A percentile compares a stretch with the other conserved stretches of the same genome.
These are phyloP conservation scores for Aythya baeri DNA, from an alignment of 2,113 vertebrate genomes.

Conservation along the genomic window DNA sequence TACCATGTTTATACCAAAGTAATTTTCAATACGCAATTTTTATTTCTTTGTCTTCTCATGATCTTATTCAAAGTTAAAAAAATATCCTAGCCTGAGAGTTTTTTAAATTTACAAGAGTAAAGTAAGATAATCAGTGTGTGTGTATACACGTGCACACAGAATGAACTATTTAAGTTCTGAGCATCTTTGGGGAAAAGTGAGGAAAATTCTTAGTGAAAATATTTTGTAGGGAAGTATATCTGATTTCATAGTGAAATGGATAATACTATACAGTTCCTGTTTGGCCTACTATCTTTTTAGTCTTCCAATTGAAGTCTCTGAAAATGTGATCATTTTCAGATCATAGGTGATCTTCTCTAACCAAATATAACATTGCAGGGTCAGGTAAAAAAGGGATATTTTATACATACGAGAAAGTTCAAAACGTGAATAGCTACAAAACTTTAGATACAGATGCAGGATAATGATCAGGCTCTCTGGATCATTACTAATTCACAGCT, in stretches of 20 bases:
- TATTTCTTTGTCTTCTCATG: background rate
- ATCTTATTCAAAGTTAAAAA: background rate
- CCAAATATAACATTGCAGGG: background rate
- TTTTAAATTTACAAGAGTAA: background rate
- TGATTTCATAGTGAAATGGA: background rate
- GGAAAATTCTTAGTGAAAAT: background rate
- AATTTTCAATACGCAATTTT: background rate
- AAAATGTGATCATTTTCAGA: background rate
- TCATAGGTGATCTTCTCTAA: background rate
- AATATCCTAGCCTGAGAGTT: background rate
- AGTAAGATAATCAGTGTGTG: background rate
- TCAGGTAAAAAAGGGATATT: rapidly evolving
- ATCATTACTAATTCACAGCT: background rate
- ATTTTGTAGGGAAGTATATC: background rate
- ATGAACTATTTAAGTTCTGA: background rate
- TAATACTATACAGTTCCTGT: background rate
- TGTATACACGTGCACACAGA: background rate
- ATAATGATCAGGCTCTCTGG: rapidly evolving
- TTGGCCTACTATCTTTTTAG: background rate
- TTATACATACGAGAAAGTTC: background rate
- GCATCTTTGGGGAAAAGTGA: background rate
- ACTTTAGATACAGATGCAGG: background rate
- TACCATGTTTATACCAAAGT: background rate
- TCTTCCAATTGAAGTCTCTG: background rate
- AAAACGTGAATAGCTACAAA: background rate